Percentiles rank a stretch among this genome's conserved stretches.
These are phyloP conservation scores for Mesaphorura yosii DNA, from an alignment of 1,140 invertebrate species.

Conservation along the genomic window DNA sequence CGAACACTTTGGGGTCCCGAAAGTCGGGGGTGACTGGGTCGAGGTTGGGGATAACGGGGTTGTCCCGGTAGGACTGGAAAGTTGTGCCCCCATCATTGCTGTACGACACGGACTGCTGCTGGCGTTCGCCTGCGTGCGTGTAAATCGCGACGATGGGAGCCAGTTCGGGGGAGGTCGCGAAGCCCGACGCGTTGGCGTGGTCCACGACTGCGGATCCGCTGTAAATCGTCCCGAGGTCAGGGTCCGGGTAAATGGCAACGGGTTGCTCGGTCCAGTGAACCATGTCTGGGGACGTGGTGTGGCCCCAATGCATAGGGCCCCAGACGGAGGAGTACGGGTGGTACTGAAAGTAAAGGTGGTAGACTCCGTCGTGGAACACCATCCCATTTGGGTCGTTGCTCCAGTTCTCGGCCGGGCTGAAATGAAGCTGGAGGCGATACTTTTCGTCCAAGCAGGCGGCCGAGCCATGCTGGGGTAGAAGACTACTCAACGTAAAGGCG, in stretches of 20 bases:
- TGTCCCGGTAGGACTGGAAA: conserved; percentile 13
- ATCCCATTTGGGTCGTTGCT: conserved; percentile 29
- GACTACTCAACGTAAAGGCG: too few species aligned
- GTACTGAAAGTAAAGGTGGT: conserved; percentile 15
- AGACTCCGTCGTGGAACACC: conserved; percentile 24
- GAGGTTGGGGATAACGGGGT: conserved; percentile 21
- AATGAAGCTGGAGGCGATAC: conserved; percentile 22
- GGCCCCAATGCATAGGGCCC: conserved; percentile 28
- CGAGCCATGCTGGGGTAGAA: too few species aligned
- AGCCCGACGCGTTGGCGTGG: conserved; percentile 14
- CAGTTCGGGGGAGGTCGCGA: neutral
- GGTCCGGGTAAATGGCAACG: conserved; percentile 24
- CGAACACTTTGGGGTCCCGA: conserved; percentile 25
- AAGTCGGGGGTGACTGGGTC: conserved; percentile 21
- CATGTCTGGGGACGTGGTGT: conserved; percentile 16
- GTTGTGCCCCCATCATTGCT: conserved; percentile 13
- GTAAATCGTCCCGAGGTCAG: conserved; percentile 20
- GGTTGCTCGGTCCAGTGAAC: conserved; percentile 15
- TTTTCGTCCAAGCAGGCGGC: conserved; percentile 16
- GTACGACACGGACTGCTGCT: conserved; percentile 22
- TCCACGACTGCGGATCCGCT: conserved; percentile 25
- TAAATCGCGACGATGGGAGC: conserved; percentile 20
- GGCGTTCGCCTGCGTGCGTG: conserved; percentile 13
- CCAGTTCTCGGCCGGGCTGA: conserved; percentile 18
- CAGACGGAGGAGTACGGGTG: conserved; percentile 6